Conservation (phyloP, 92 coral and sea anemone species). For the Desmophyllum pertusum region DNA sequence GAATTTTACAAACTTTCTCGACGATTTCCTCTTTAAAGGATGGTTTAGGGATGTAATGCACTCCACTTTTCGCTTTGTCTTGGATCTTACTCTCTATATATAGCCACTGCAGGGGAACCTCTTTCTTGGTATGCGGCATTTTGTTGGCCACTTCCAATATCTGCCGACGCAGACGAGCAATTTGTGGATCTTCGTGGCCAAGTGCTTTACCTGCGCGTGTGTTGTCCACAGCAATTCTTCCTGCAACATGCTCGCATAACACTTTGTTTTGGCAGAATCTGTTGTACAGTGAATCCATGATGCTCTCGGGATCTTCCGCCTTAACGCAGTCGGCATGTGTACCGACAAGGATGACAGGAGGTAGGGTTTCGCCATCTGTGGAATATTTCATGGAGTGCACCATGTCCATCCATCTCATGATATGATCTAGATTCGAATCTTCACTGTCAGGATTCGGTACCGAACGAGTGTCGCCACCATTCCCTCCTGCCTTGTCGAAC, state of each 20-base stretch:
- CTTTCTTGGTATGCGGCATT: conserved; percentile 41
- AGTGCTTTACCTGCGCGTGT: conserved; percentile 9
- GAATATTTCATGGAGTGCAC: conserved; percentile 16
- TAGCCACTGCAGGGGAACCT: conserved; percentile 34
- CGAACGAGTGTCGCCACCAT: neutral
- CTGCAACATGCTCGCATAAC: neutral
- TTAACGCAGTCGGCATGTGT: conserved; percentile 29
- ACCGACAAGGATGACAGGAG: conserved; percentile 40
- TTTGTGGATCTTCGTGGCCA: conserved; percentile 16
- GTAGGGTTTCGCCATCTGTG: neutral
- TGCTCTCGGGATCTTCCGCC: neutral
- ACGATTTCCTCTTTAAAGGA: conserved; percentile 2
- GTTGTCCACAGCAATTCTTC: conserved; percentile 18
- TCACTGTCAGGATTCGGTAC: neutral
- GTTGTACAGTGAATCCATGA: neutral
- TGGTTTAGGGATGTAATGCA: neutral
- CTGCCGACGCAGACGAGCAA: conserved; percentile 16
- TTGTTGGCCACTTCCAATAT: conserved; percentile 2
- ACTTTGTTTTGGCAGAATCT: conserved; percentile 1
- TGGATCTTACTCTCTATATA: conserved; percentile 19
- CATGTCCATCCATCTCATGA: conserved; percentile 18
- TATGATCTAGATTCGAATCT: conserved; percentile 20
- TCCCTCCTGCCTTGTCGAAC: neutral
- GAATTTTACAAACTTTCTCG: neutral
- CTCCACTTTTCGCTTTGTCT: neutral